Percentiles rank a stretch among this genome's conserved stretches.
Conservation (phyloP, 2,888 invertebrate genomes). For the Drosophila neotestacea region DNA sequence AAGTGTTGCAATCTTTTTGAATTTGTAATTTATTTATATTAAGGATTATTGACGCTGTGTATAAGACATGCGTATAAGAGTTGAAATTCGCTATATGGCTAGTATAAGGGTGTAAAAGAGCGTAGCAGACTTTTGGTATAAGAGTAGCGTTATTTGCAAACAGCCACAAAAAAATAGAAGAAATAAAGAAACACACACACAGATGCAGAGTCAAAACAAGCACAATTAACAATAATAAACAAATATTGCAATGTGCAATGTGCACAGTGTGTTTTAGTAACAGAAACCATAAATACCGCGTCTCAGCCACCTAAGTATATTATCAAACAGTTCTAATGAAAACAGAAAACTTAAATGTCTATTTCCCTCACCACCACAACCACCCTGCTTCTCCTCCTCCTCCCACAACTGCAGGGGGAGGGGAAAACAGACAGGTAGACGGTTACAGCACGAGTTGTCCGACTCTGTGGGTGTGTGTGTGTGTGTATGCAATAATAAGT, state of each 20-base stretch:
- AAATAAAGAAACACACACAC: constrained; percentile 1
- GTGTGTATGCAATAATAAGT: neutral
- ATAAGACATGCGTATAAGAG: constrained; percentile 33
- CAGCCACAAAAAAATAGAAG: neutral
- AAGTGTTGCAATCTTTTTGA: constrained; percentile 27
- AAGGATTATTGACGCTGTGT: constrained; percentile 19
- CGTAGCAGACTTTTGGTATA: constrained; percentile 14
- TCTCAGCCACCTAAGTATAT: constrained; percentile 19
- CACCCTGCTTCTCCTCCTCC: too few species aligned
- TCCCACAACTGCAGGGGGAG: neutral
- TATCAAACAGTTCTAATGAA: constrained; percentile 34
- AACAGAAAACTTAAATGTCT: constrained; percentile 5
- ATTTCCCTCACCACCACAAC: neutral
- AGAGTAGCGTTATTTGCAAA: constrained; percentile 15
- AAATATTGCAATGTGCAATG: constrained; percentile 29
- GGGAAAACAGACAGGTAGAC: neutral
- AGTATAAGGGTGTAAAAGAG: neutral
- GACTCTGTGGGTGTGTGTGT: neutral
- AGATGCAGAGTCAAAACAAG: constrained; percentile 6
- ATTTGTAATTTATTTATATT: constrained; percentile 28
- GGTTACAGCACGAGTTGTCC: too few species aligned
- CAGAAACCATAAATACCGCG: constrained; percentile 29
- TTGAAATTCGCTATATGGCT: neutral
- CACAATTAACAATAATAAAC: constrained; percentile 33
- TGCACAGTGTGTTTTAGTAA: constrained; percentile 31